These are phyloP conservation scores for Fratercula arctica DNA, from an alignment of 2,797 vertebrate species.

Conservation along the genomic window DNA sequence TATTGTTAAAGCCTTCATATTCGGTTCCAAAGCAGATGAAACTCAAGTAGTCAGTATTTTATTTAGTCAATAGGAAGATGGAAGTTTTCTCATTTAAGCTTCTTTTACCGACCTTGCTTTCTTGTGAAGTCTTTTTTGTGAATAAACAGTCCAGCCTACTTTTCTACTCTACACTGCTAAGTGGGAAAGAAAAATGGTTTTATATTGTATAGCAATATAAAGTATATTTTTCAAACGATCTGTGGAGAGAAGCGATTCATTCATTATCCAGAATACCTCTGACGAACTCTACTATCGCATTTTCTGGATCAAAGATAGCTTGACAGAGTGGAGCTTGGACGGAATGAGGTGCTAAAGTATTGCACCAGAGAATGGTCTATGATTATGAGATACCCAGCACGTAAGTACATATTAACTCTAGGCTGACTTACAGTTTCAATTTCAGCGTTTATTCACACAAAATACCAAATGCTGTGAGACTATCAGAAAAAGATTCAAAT, in stretches of 20 bases:
- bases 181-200: neutral
- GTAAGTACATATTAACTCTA: neutral
- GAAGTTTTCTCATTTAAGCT: neutral
- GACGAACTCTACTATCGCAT: neutral
- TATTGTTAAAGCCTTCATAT: neutral
- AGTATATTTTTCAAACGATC: neutral
- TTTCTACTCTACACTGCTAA: neutral
- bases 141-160: neutral
- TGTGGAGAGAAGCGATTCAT: neutral
- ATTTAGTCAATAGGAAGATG: neutral
- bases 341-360: neutral
- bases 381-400: neutral
- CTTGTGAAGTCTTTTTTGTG: neutral
- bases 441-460: neutral
- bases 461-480: neutral
- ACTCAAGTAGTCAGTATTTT: neutral
- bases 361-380: neutral
- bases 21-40: neutral
- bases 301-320: neutral
- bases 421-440: neutral
- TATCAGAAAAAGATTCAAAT: neutral
- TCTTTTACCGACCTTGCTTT: neutral
- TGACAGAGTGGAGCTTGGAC: neutral
- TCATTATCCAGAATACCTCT: neutral
- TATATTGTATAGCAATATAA: neutral